These are phyloP conservation scores for Pseudachorutes palmiensis DNA, from an alignment of 1,140 invertebrate species.

Conservation along the genomic window DNA sequence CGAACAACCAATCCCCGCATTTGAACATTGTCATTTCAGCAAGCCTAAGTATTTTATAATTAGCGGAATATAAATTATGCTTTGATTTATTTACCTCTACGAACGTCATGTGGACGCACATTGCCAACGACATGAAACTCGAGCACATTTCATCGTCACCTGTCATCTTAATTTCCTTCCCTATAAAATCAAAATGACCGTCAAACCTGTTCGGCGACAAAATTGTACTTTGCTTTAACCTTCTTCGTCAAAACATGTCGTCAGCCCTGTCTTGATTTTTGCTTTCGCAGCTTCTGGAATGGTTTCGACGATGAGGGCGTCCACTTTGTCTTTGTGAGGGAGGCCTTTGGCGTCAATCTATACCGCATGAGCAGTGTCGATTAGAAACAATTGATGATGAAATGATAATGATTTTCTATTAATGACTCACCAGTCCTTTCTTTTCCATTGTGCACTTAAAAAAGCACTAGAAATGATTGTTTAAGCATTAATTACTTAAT, in stretches of 20 bases:
- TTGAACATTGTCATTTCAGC: conserved; percentile 1
- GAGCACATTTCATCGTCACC: conserved; percentile 5
- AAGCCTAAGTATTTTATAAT: too few relatives aligned
- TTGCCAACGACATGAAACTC: not conserved
- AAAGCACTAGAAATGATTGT: not conserved
- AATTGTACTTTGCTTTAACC: not conserved
- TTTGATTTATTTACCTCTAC: conserved; percentile 7
- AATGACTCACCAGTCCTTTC: conserved; percentile 3
- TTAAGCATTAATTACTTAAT: not conserved
- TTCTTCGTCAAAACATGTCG: not conserved
- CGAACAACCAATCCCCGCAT: not conserved
- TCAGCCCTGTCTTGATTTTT: not conserved
- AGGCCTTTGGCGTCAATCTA: not conserved
- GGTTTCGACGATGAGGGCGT: not conserved
- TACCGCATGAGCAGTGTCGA: too few relatives aligned
- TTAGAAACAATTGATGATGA: too few relatives aligned
- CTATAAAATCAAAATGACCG: not conserved
- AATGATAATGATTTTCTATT: too few relatives aligned
- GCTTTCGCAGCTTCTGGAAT: not conserved
- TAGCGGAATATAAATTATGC: too few relatives aligned
- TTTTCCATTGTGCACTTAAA: conserved; percentile 1
- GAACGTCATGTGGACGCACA: not conserved
- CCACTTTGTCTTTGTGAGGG: not conserved
- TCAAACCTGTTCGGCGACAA: not conserved
- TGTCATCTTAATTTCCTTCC: not conserved